Evolutionary conservation across 1,140 invertebrate species (phyloP).

Genomic region (Pseudomyrmex dendroicus): DNA sequence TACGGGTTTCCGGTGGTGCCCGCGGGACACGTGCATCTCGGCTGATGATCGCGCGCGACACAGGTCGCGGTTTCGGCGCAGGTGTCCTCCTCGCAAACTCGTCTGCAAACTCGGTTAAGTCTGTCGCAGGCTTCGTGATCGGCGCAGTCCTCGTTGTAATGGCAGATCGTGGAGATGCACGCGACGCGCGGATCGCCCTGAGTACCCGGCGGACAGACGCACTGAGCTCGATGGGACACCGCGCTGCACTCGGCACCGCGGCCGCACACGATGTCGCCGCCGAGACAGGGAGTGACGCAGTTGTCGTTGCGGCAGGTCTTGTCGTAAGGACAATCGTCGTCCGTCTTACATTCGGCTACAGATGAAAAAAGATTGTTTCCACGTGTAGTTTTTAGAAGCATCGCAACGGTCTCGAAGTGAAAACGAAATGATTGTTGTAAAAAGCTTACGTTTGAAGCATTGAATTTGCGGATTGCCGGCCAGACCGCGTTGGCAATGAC

Average conservation of each 20-base stretch:
- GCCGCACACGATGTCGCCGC: constrained; percentile 89
- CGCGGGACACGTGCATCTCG: constrained; percentile 91
- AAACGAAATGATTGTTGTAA: not conserved
- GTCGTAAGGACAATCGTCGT: constrained; percentile 94
- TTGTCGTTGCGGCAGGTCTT: constrained; percentile 92
- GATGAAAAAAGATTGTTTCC: not conserved
- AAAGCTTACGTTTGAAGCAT: constrained; percentile 93
- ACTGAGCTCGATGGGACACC: constrained; percentile 91
- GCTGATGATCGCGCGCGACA: constrained; percentile 90
- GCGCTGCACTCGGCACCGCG: constrained; percentile 91
- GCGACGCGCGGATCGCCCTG: constrained; percentile 93
- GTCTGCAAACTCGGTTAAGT: constrained; percentile 92
- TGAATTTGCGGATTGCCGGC: constrained; percentile 94
- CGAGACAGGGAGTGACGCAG: constrained; percentile 92
- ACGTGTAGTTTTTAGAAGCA: not conserved
- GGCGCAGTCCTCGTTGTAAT: constrained; percentile 95
- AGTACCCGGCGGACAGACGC: constrained; percentile 92
- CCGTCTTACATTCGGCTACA: constrained; percentile 92
- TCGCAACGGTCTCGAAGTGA: constrained; percentile 16
- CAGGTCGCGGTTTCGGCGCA: constrained; percentile 92
- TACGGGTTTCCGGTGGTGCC: constrained; percentile 93
- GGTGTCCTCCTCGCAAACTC: constrained; percentile 91
- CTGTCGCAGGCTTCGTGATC: constrained; percentile 94
- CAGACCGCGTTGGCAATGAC: constrained; percentile 92
- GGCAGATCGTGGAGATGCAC: constrained; percentile 93